A percentile compares a stretch with the other conserved stretches of the same genome.
Evolutionary conservation across 2,113 vertebrate species (phyloP).

Genomic region (Cairina moschata): DNA sequence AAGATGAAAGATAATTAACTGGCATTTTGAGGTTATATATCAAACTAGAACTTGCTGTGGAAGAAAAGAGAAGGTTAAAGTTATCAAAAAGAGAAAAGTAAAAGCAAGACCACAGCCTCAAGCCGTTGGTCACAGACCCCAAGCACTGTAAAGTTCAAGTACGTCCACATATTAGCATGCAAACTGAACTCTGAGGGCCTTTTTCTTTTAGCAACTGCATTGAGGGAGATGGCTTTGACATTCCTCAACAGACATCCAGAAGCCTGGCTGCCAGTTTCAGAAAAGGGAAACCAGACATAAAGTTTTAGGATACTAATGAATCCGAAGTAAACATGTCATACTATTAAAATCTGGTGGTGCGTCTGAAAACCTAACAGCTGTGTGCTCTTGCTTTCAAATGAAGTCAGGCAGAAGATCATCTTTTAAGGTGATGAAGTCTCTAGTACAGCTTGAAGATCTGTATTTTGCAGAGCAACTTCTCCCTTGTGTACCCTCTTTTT

Average conservation of each 20-base stretch:
- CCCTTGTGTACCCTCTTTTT: neutral
- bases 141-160: neutral
- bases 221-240: neutral
- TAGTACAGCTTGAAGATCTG: neutral
- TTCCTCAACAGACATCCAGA: neutral
- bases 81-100: neutral
- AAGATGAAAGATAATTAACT: constrained; percentile 5
- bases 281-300: constrained; percentile 13
- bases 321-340: neutral
- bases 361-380: constrained; percentile 20
- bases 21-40: constrained; percentile 32
- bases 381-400: neutral
- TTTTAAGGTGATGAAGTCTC: neutral
- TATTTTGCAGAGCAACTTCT: neutral
- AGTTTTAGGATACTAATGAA: neutral
- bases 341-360: neutral
- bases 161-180: neutral
- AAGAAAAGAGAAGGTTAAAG: neutral
- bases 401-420: neutral
- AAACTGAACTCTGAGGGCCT: neutral
- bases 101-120: neutral
- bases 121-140: neutral
- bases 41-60: neutral
- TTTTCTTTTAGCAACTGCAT: neutral
- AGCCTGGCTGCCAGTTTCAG: neutral